Evolutionary conservation across 2,888 invertebrate species (phyloP).

Genomic region (Cheilosia vulpina): DNA sequence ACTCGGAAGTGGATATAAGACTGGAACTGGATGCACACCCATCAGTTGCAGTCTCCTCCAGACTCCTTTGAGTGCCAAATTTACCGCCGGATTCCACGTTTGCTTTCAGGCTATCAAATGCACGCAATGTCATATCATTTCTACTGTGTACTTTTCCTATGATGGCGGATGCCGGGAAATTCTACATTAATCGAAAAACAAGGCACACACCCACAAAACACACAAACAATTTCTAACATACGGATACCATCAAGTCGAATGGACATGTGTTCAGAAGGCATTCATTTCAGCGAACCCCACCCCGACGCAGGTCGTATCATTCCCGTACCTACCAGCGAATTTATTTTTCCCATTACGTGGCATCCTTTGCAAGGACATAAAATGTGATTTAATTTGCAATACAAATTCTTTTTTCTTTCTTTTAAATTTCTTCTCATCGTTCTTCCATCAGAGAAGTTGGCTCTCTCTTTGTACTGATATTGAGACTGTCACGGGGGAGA

Average conservation of each 20-base stretch:
- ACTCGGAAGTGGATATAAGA: slow-evolving; percentile 46
- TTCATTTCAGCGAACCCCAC: slow-evolving; percentile 45
- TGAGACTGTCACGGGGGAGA: slow-evolving; percentile 16
- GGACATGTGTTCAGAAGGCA: slow-evolving; percentile 61
- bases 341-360: slow-evolving; percentile 65
- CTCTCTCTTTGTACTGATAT: slow-evolving; percentile 23
- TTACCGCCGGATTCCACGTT: slow-evolving; percentile 39
- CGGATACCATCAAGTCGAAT: slow-evolving; percentile 36
- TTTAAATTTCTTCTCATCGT: slow-evolving; percentile 29
- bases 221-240: slow-evolving; percentile 7
- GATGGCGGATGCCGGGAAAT: slow-evolving; percentile 32
- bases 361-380: slow-evolving; percentile 67
- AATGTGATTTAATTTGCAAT: slow-evolving; percentile 73
- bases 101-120: slow-evolving; percentile 37
- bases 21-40: slow-evolving; percentile 60
- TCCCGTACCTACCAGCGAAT: slow-evolving; percentile 22
- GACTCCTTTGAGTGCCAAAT: neutral
- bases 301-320: neutral
- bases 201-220: slow-evolving; percentile 25
- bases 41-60: slow-evolving; percentile 46
- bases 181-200: slow-evolving; percentile 66
- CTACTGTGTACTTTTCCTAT: slow-evolving; percentile 26
- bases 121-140: slow-evolving; percentile 55
- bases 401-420: slow-evolving; percentile 27
- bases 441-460: slow-evolving; percentile 7